Conservation (phyloP, 2,113 vertebrate genomes). For the Gymnobelideus leadbeateri region DNA sequence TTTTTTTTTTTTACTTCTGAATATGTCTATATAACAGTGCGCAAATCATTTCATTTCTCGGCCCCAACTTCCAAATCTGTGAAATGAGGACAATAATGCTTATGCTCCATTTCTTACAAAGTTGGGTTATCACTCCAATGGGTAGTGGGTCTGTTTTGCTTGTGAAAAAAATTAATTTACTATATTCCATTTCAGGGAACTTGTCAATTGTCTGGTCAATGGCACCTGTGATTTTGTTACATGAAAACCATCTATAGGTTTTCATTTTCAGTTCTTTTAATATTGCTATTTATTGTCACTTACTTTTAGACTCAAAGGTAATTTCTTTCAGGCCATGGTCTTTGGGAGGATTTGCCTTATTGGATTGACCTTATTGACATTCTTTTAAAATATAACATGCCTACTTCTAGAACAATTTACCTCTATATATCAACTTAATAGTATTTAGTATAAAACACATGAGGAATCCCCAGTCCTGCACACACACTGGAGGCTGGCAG, state of each 20-base stretch:
- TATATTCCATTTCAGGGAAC: background rate
- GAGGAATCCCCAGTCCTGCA: accelerated
- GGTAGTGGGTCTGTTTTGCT: background rate
- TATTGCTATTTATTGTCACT: background rate
- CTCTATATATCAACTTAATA: background rate
- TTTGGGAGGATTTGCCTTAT: background rate
- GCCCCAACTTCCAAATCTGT: background rate
- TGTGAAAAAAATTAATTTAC: background rate
- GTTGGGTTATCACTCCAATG: background rate
- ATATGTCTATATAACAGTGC: too few relatives aligned
- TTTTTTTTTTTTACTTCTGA: too few relatives aligned
- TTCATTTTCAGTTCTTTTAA: background rate
- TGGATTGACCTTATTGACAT: too few relatives aligned
- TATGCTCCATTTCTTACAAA: background rate
- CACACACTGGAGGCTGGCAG: background rate
- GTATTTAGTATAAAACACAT: background rate
- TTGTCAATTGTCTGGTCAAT: background rate
- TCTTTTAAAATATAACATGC: too few relatives aligned
- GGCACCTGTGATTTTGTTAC: too few relatives aligned
- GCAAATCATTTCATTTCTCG: background rate
- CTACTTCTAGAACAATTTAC: background rate
- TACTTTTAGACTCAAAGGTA: background rate
- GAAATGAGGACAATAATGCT: background rate
- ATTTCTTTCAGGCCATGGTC: background rate
- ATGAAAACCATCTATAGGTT: background rate